Evolutionary conservation across 2,888 invertebrate genomes (phyloP).

Genomic region (Aquatica leii): DNA sequence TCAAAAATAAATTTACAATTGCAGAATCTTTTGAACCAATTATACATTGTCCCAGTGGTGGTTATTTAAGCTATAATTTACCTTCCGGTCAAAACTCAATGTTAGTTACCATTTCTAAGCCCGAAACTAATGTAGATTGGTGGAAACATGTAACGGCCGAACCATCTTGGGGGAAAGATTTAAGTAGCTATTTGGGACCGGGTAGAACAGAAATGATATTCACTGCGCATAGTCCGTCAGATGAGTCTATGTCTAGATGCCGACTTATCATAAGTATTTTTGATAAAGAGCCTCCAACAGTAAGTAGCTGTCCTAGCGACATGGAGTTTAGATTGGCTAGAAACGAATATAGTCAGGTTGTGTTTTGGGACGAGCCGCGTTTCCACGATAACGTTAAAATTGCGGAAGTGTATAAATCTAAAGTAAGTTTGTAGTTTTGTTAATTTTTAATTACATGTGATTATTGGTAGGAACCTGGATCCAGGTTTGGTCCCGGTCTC

Average conservation of each 20-base stretch:
- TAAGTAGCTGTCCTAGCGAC: constrained; percentile 68
- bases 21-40: constrained; percentile 62
- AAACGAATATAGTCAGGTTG: constrained; percentile 64
- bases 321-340: constrained; percentile 66
- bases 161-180: constrained; percentile 69
- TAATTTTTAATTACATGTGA: neutral
- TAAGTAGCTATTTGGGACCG: constrained; percentile 66
- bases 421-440: constrained; percentile 54
- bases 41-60: constrained; percentile 68
- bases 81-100: constrained; percentile 61
- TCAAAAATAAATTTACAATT: neutral
- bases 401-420: constrained; percentile 67
- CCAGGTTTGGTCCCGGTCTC: constrained; percentile 66
- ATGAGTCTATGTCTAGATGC: constrained; percentile 66
- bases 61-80: constrained; percentile 67
- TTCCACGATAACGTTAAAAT: constrained; percentile 68
- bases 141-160: constrained; percentile 67
- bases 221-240: constrained; percentile 66
- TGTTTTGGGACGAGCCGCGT: constrained; percentile 72
- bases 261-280: constrained; percentile 67
- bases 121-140: constrained; percentile 73
- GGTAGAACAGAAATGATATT: constrained; percentile 69
- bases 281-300: constrained; percentile 66
- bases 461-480: constrained; percentile 67
- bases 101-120: constrained; percentile 63